Conservation (phyloP, 2,113 vertebrate species). For the Rafetus swinhoei region DNA sequence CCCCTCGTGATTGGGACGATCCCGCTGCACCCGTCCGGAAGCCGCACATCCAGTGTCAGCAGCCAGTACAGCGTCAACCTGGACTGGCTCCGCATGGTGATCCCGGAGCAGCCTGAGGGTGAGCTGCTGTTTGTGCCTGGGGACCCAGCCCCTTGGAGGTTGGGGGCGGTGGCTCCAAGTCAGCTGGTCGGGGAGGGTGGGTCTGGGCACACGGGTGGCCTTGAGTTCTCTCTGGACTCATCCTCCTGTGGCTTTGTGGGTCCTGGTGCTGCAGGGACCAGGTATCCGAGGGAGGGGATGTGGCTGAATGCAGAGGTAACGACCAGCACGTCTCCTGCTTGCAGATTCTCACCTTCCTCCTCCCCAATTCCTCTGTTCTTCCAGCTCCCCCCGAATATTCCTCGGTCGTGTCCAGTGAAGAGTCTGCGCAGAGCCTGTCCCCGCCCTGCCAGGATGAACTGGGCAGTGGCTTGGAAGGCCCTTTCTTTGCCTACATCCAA, state of each 20-base stretch:
- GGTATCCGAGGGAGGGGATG: not conserved
- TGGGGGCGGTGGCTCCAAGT: not conserved
- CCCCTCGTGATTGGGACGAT: constrained; percentile 96
- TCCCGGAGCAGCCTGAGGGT: constrained; percentile 91
- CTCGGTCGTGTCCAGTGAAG: constrained; percentile 83
- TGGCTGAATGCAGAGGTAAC: not conserved
- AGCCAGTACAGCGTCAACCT: constrained; percentile 90
- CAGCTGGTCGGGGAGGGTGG: fast-evolving
- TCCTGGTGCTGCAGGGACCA: not conserved
- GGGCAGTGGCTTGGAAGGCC: constrained; percentile 79
- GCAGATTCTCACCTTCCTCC: fast-evolving
- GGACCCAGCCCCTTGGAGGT: not conserved
- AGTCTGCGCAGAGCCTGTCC: constrained; percentile 62
- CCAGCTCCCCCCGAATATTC: constrained; percentile 95
- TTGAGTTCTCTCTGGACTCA: no score
- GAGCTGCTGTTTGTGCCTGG: constrained; percentile 45
- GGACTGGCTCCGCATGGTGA: constrained; percentile 87
- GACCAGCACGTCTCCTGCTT: fast-evolving
- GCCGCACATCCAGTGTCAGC: constrained; percentile 91
- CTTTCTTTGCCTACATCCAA: constrained; percentile 90
- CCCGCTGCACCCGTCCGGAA: constrained; percentile 90
- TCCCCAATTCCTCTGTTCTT: not conserved
- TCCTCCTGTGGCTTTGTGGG: not conserved
- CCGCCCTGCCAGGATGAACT: constrained; percentile 73
- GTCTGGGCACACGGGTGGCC: not conserved